A percentile compares a stretch with the other conserved stretches of the same genome.
These are phyloP conservation scores for Limnephilus marmoratus DNA, from an alignment of 2,888 invertebrate species.

Conservation along the genomic window DNA sequence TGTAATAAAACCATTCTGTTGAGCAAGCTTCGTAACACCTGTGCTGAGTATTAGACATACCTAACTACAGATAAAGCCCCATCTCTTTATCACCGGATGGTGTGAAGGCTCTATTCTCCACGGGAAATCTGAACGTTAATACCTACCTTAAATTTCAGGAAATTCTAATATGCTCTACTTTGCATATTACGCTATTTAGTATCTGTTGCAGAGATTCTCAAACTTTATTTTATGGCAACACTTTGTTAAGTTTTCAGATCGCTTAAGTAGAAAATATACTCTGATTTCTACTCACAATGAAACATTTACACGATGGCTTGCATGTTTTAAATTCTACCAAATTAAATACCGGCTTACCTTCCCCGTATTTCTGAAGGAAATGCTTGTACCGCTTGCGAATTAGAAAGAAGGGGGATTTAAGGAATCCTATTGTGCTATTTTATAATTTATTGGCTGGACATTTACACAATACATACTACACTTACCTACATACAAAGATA, in stretches of 20 bases:
- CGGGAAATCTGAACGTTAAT: not conserved
- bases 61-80: not conserved
- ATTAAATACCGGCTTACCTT: no score
- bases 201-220: not conserved
- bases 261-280: not conserved
- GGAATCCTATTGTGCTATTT: no score
- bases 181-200: not conserved
- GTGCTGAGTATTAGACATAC: not conserved
- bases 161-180: constrained; percentile 2
- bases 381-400: no score
- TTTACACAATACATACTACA: no score
- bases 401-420: no score
- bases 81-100: not conserved
- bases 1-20: not conserved
- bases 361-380: no score
- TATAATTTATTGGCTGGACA: no score
- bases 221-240: not conserved
- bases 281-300: no score
- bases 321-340: no score
- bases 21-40: not conserved
- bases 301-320: no score
- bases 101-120: not conserved
- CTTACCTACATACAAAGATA: no score
- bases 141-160: not conserved
- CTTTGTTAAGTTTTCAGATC: not conserved